Conservation (phyloP, 2,797 vertebrate genomes). For the Phataginus tricuspis region DNA sequence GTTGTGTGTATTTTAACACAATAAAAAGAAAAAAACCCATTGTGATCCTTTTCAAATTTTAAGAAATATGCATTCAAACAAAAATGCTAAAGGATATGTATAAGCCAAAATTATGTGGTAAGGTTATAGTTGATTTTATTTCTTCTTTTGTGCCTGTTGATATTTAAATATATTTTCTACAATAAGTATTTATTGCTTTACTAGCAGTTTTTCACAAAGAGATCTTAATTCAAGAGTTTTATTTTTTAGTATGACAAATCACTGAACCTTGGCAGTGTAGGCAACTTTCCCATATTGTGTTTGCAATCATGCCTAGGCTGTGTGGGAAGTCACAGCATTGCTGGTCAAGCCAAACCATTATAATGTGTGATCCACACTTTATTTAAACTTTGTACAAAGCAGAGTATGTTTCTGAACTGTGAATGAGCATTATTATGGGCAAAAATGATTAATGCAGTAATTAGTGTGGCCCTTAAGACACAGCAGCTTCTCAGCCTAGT, state of each 20-base stretch:
- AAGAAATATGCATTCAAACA: not conserved
- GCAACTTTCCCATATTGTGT: not conserved
- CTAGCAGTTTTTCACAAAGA: not conserved
- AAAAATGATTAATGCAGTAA: slow-evolving; percentile 11
- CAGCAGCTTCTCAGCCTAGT: not conserved
- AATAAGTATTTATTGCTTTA: not conserved
- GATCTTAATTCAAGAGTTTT: not conserved
- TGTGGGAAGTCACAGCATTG: not conserved
- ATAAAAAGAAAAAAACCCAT: not conserved
- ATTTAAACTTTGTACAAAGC: not conserved
- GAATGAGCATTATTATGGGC: not conserved
- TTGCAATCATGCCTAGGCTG: not conserved
- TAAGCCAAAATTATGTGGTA: not conserved
- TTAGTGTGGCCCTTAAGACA: not conserved
- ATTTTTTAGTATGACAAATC: not conserved
- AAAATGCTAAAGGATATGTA: slow-evolving; percentile 18
- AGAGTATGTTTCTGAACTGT: not conserved
- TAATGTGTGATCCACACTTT: not conserved
- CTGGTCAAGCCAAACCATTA: not conserved
- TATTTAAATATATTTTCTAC: not conserved
- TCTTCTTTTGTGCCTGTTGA: not conserved
- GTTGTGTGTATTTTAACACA: not conserved
- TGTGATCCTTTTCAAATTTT: not conserved
- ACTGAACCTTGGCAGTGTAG: not conserved
- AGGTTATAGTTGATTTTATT: not conserved